phyloP scores from a whole-genome alignment of 2,113 vertebrate genomes.

The Hassar affinis region DNA sequence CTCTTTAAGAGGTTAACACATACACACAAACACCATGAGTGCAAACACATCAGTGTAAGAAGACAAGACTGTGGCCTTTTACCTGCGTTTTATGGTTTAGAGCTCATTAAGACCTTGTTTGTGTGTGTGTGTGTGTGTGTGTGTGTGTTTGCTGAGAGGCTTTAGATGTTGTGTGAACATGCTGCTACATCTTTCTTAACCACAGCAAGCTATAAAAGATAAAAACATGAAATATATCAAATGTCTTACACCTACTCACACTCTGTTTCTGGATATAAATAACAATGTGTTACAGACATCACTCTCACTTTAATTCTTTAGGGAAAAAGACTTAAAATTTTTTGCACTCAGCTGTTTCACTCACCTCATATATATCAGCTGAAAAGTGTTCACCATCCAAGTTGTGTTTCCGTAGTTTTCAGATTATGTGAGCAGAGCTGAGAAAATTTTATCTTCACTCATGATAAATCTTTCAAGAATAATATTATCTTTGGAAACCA shows the following conservation, averaged over 20 bases:
- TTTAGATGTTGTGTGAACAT: constrained; percentile 21
- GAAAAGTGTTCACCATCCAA: not conserved
- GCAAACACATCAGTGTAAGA: constrained; percentile 3
- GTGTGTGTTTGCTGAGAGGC: constrained; percentile 1
- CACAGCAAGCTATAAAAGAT: constrained; percentile 32
- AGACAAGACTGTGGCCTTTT: constrained; percentile 21
- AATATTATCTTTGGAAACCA: not conserved
- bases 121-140: constrained; percentile 24
- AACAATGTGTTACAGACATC: not conserved
- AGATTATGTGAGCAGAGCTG: not conserved
- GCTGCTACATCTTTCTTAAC: constrained; percentile 22
- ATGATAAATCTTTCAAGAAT: not conserved
- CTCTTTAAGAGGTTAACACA: constrained; percentile 41
- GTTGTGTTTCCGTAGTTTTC: not conserved
- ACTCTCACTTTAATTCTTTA: not conserved
- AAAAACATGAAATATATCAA: not conserved
- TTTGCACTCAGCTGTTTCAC: not conserved
- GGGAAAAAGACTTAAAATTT: too few species aligned
- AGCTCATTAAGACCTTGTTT: not conserved
- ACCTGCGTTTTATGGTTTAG: constrained; percentile 35
- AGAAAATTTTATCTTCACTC: not conserved
- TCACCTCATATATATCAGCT: not conserved
- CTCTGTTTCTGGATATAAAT: not conserved
- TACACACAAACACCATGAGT: constrained; percentile 12
- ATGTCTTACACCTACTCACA: too few species aligned